A percentile compares a stretch with the other conserved stretches of the same genome.
These are phyloP conservation scores for Rhyacichthys aspro DNA, from an alignment of 2,797 vertebrate genomes.

Conservation along the genomic window DNA sequence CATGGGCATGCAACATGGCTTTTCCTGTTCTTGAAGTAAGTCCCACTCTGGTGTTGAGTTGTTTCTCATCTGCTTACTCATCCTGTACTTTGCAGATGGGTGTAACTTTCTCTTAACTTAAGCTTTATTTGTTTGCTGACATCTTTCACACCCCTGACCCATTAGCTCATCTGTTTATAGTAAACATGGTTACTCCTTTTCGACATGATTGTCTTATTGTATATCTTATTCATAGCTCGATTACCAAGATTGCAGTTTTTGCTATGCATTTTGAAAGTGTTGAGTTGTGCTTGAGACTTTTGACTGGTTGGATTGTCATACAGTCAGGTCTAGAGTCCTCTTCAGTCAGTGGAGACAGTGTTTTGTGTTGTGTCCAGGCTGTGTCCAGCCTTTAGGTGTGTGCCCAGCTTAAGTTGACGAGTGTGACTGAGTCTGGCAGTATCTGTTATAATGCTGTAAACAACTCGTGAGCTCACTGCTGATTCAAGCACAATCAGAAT, in stretches of 20 bases:
- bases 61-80: constrained; percentile 14
- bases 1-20: background rate
- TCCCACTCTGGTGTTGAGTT: background rate
- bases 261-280: background rate
- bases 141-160: constrained; percentile 16
- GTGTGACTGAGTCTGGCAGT: constrained; percentile 3
- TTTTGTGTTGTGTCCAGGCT: background rate
- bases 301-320: too few species aligned
- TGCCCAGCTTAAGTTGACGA: background rate
- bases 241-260: background rate
- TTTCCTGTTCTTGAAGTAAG: constrained; percentile 3
- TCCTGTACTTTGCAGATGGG: constrained; percentile 7
- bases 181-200: background rate
- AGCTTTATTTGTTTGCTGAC: constrained; percentile 9
- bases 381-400: background rate
- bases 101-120: constrained; percentile 19
- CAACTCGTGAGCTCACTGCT: constrained; percentile 38
- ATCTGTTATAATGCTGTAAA: constrained; percentile 23
- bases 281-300: too few species aligned
- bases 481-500: constrained; percentile 24
- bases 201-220: background rate
- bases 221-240: background rate
- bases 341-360: background rate
- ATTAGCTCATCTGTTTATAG: constrained; percentile 8
- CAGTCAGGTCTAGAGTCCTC: too few species aligned